Base-by-base conservation (phyloP, 2,113 vertebrate genomes). In the Centrocercus urophasianus region DNA sequence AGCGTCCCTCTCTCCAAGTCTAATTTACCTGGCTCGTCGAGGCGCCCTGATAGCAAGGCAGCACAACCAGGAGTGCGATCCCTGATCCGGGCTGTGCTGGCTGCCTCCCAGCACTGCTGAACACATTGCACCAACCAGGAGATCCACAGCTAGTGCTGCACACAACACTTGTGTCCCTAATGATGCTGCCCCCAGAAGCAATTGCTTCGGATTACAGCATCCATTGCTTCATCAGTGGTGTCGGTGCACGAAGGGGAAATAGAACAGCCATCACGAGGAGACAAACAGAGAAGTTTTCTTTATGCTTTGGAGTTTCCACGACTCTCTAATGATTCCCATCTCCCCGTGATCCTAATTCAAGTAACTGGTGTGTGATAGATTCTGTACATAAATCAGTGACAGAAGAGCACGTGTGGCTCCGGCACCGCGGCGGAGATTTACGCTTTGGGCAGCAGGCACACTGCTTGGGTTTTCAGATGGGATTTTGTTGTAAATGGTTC, bases 1-100 rank as follows among this genome's bases (percentile, higher is more conserved):
- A 95, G 90, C 65, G 90, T 97, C 96, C 96, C 97, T 93, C 95
- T 91, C 93, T 96, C 96, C 76, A 77, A 97, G 96, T 95, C 96
- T 97, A 97, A 98, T 98, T 97, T 96, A 96, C 95, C 96, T 48
- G 90, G 86, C 79, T 96, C 89, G 93, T 87, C 16, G 5, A 88
- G 86, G 87, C 69, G 5, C 83, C 57, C 60, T 10, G 43, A 69
- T 93, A 95, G 90, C 22, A 27, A 40, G 77, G 87, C 72, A 96
- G 87, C 2, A 0, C 74, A 81, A 83, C 85, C 63, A 32, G 79
- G 73, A 90, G 75, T 21, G 92, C 78, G 69, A 78, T 40, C 4
- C 69, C 90, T 20, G 70, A 47, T 30, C 73, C 40, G 27, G 61
- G 64, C 69, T 25, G 85, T 60, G 88, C n/a, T 66, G 0, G 8